Base-by-base conservation (phyloP, 2,888 invertebrate genomes). In the Drosophila picticornis region DNA sequence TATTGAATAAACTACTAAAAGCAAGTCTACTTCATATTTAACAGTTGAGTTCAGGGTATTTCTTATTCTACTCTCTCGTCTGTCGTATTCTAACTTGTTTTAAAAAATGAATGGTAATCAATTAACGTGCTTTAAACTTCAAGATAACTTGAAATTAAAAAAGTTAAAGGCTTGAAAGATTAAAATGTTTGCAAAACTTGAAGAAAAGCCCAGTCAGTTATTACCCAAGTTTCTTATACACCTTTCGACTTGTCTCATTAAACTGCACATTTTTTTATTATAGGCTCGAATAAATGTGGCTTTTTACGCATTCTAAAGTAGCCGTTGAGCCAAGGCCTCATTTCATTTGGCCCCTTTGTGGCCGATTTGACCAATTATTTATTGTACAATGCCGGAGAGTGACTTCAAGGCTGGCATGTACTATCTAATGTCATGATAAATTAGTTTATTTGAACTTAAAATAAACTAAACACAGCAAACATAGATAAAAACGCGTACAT, bases 341-440 rank as follows among this genome's bases (percentile, higher is more conserved):
- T 32, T 32, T 71, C 67, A 72, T 57, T 52, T 11, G 36, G 75
- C 60, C 78, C 80, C 67, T 72, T 79, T 72, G 40, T 51, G 56
- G 48, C 52, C 40, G 46, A 25, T 76, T 80, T 53, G 68, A 65
- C 74, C 89, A 81, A 86, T 84, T 88, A 84, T 83, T 79, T 88
- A 76, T 76, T 81, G 57, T 38, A 48, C 31, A 57, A 56, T 48
- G 53, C 34, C 60, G 29, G 38, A 58, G 67, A 59, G 57, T 77
- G 74, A 74, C 69, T 81, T 75, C 85, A 89, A 89, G 85, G 85
- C 85, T 83, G 68, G 38, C 77, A 31, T 62, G 65, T 70, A 81
- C 87, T 75, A 86, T 84, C 87, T 88, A 89, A 86, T 86, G 87
- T 72, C 74, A 72, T 88, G 85, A 85, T 88, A 84, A 87, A 84